Conservation (phyloP, 2,113 vertebrate species). For the Ceyx margarethae region DNA sequence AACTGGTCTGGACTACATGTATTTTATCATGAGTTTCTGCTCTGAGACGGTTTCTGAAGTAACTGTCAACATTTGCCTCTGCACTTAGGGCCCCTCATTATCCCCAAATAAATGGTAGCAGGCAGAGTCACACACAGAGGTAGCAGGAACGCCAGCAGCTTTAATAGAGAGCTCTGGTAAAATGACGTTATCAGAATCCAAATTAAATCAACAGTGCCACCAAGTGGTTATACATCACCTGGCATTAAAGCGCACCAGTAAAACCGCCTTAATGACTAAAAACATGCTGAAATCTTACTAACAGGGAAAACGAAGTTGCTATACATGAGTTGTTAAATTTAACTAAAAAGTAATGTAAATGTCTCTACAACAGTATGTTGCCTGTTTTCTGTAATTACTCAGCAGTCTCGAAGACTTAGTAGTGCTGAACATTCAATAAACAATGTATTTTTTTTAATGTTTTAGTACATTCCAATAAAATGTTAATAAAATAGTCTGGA, state of each 20-base stretch:
- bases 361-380: background rate
- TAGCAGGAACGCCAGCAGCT: background rate
- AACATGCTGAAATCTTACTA: background rate
- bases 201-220: constrained; percentile 78
- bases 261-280: constrained; percentile 13
- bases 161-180: background rate
- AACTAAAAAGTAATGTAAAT: background rate
- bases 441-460: background rate
- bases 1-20: background rate
- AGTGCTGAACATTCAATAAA: background rate
- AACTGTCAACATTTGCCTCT: background rate
- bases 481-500: background rate
- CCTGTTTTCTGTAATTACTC: constrained; percentile 3
- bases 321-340: background rate
- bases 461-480: background rate
- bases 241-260: background rate
- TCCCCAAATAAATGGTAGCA: background rate
- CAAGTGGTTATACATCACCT: constrained; percentile 57
- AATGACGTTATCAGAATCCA: background rate
- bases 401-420: background rate
- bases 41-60: constrained; percentile 1
- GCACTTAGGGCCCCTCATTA: background rate
- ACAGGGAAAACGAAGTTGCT: too few relatives aligned
- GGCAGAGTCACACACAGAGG: background rate
- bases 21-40: background rate